Evolutionary conservation across 2,888 invertebrate species (phyloP), one percentile per base, ranked within the genome.

Genomic region (Sycophila texana): DNA sequence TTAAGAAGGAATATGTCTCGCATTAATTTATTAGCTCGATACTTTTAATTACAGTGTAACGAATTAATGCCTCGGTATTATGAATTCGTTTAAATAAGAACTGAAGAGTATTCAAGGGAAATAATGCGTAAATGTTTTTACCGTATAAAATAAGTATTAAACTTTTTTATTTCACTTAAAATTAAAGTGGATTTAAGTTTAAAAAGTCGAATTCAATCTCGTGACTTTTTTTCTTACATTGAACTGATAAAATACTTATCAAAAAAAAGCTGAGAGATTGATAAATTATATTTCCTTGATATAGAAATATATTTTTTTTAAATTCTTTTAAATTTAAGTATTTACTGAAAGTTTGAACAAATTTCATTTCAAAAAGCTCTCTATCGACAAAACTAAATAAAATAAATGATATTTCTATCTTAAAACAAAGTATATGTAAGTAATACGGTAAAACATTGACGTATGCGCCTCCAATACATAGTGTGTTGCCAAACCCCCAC

Each of bases 21-120:
- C 18, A 65, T 74, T 70, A 65, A 80, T 70, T 79, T 79, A 67
- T 75, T 75, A 47, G 16, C 7, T 61, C 20, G 22, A 77, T 61
- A 47, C 14, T 66, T 57, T 20, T 22, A 66, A 39, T 26, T 47
- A 57, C 18, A 16, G 58, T 30, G 66, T 61, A 68, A 72, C 49
- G 68, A 77, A 63, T 68, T 61, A 53, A 72, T 57, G 10, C 14
- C 39, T 57, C 22, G 14, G 22, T 14, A 22, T 68, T 63, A n/a
- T 51, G 57, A 26, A 14, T 67, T 68, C 16, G 13, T 47, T 74
- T 58, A 26, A 63, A 39, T 10, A 55, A 63, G 65, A 47, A 70
- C 47, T 47, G 22, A 20, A 53, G 57, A 74, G 63, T 63, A 51
- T 30, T 51, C 30, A 60, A n/a, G n/a, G 18, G 20, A 65, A 71